Evolutionary conservation across 2,113 vertebrate species (phyloP).

Genomic region (Corythaeola cristata): DNA sequence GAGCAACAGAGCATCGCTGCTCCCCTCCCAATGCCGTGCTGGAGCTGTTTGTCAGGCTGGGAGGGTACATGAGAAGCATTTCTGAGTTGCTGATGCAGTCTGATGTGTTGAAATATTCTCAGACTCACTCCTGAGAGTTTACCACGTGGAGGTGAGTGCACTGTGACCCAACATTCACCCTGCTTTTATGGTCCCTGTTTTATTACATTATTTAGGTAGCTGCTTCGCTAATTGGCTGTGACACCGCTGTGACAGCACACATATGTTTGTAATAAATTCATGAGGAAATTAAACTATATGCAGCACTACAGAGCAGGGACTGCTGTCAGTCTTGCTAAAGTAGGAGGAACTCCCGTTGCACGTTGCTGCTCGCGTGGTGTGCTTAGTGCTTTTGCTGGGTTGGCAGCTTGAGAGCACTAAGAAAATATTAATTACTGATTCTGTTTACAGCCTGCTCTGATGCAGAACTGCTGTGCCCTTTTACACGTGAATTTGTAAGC

Average conservation of each 20-base stretch:
- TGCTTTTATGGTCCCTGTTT: not conserved
- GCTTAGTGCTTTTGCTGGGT: not conserved
- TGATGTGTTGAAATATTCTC: not conserved
- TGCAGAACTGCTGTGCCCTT: not conserved
- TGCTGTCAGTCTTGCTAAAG: not conserved
- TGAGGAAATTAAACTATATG: not conserved
- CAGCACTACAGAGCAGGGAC: not conserved
- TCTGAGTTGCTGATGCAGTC: not conserved
- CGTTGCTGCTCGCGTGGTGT: not conserved
- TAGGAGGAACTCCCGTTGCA: not conserved
- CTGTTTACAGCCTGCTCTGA: not conserved
- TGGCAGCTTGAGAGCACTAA: not conserved
- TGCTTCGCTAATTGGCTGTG: not conserved
- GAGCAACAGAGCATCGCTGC: not conserved
- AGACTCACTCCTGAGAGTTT: not conserved
- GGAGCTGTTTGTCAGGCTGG: not conserved
- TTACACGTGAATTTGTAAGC: not conserved
- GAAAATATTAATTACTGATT: not conserved
- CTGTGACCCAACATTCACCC: not conserved
- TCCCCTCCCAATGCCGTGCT: accelerated
- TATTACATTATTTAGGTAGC: not conserved
- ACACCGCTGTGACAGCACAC: not conserved
- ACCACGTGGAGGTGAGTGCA: not conserved
- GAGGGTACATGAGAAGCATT: not conserved
- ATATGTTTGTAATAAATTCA: not conserved